Evolutionary conservation across 2,797 vertebrate species (phyloP).

Genomic region (Carapus acus): DNA sequence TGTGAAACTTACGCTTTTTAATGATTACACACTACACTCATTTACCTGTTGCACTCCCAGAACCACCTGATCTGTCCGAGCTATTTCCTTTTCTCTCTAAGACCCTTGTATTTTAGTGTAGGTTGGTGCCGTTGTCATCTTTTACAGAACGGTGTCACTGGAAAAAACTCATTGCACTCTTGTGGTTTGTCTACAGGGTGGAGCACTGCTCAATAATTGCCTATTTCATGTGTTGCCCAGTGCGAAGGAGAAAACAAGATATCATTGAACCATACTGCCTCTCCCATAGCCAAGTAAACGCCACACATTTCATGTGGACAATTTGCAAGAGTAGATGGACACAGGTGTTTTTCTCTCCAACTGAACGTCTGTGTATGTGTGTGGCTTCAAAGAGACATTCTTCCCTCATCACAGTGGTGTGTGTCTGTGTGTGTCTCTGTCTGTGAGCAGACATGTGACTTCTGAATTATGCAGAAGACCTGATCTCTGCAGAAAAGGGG

Average conservation of each 20-base stretch:
- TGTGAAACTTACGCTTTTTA: slow-evolving; percentile 37
- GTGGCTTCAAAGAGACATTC: slow-evolving; percentile 17
- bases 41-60: slow-evolving; percentile 28
- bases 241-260: slow-evolving; percentile 4
- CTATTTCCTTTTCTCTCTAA: neutral
- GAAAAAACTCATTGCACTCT: no score
- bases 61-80: slow-evolving; percentile 25
- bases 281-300: slow-evolving; percentile 9
- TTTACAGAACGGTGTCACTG: no score
- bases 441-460: slow-evolving; percentile 48
- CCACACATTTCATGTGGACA: slow-evolving; percentile 16
- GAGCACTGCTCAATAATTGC: no score
- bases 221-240: slow-evolving; percentile 11
- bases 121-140: slow-evolving; percentile 1
- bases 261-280: slow-evolving; percentile 12
- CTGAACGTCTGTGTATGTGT: neutral
- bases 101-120: slow-evolving; percentile 2
- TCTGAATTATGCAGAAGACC: slow-evolving; percentile 67
- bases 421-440: slow-evolving; percentile 41
- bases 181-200: no score
- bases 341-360: neutral
- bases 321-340: slow-evolving; percentile 1
- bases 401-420: slow-evolving; percentile 9
- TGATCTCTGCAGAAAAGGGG: slow-evolving; percentile 42
- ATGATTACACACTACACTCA: slow-evolving; percentile 25